phyloP scores from a whole-genome alignment of 2,797 vertebrate species.

The Naso thynnoides region DNA sequence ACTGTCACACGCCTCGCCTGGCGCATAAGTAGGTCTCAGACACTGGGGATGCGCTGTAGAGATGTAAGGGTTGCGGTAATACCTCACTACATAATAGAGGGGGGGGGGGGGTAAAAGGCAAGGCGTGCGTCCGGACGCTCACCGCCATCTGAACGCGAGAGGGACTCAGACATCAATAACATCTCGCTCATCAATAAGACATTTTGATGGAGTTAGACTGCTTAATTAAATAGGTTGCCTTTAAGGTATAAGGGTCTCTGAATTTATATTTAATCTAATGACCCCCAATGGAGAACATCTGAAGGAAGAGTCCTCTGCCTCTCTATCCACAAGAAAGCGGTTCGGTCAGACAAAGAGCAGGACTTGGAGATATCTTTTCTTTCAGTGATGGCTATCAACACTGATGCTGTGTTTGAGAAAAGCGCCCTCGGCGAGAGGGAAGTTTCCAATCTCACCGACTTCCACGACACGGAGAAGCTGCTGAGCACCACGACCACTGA shows the following conservation, averaged over 20 bases:
- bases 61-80: slow-evolving; percentile 70
- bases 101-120: slow-evolving; percentile 50
- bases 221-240: slow-evolving; percentile 69
- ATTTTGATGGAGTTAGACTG: slow-evolving; percentile 68
- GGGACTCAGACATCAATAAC: slow-evolving; percentile 69
- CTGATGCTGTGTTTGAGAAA: slow-evolving; percentile 81
- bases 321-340: slow-evolving; percentile 50
- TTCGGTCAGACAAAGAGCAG: slow-evolving; percentile 17
- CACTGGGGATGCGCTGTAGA: slow-evolving; percentile 57
- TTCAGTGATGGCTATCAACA: slow-evolving; percentile 85
- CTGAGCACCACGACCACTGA: slow-evolving; percentile 81
- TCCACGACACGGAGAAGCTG: slow-evolving; percentile 92
- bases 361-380: slow-evolving; percentile 40
- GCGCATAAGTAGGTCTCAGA: slow-evolving; percentile 52
- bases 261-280: slow-evolving; percentile 65
- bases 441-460: slow-evolving; percentile 80
- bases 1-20: slow-evolving; percentile 59
- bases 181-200: slow-evolving; percentile 69
- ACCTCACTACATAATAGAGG: slow-evolving; percentile 62
- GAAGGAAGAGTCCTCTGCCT: slow-evolving; percentile 57
- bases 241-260: slow-evolving; percentile 36
- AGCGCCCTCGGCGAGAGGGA: slow-evolving; percentile 77
- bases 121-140: slow-evolving; percentile 68
- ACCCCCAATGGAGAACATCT: slow-evolving; percentile 73
- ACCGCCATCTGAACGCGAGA: slow-evolving; percentile 62